Evolutionary conservation across 2,113 vertebrate genomes (phyloP).

Genomic region (Burhinus bistriatus): DNA sequence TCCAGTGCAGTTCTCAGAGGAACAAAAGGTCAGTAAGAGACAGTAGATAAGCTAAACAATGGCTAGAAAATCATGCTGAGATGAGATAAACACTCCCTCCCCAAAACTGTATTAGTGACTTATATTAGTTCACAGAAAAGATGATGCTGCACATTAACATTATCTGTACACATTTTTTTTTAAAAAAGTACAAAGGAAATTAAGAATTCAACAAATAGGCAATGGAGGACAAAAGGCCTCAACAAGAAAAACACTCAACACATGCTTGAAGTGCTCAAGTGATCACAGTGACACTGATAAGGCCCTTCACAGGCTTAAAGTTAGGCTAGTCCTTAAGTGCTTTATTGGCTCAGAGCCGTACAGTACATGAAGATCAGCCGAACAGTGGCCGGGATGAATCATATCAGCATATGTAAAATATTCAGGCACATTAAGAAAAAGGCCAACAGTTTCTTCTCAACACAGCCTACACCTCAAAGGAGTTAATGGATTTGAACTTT

Average conservation of each 20-base stretch:
- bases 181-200: neutral
- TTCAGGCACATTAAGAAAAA: neutral
- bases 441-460: neutral
- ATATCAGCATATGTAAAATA: neutral
- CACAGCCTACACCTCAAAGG: neutral
- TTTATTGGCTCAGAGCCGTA: neutral
- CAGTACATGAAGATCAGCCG: neutral
- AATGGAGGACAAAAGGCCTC: neutral
- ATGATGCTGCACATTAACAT: neutral
- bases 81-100: neutral
- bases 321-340: neutral
- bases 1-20: neutral
- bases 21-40: conserved; percentile 1
- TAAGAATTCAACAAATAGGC: neutral
- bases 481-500: neutral
- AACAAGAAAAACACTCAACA: conserved; percentile 15
- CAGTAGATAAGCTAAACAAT: conserved; percentile 11
- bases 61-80: neutral
- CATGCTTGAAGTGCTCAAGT: neutral
- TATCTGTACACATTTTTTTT: neutral
- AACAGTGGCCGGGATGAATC: neutral
- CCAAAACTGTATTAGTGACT: neutral
- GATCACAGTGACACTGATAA: neutral
- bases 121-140: neutral
- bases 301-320: neutral